These are phyloP conservation scores for Toxotes jaculatrix DNA, from an alignment of 2,113 vertebrate species.

Conservation along the genomic window DNA sequence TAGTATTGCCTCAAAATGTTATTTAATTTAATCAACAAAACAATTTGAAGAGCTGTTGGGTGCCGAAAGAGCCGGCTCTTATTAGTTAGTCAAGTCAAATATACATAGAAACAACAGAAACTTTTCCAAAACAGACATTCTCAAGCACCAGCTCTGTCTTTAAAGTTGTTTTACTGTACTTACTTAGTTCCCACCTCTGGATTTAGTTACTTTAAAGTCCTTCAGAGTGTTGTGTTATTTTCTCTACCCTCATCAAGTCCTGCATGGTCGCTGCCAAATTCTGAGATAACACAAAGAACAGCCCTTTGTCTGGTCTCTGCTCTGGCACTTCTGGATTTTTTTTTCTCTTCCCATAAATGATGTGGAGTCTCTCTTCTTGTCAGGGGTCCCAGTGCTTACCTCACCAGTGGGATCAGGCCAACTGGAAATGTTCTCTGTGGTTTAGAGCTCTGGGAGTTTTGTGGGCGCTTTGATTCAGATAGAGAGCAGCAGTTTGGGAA, in stretches of 20 bases:
- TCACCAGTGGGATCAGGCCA: conserved; percentile 79
- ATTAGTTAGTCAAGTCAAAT: not conserved
- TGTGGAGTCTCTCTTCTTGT: conserved; percentile 67
- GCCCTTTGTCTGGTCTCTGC: conserved; percentile 64
- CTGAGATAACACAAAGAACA: conserved; percentile 48
- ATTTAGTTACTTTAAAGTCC: not conserved
- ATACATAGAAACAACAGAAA: not conserved
- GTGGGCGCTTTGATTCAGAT: conserved; percentile 80
- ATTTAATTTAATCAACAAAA: no score
- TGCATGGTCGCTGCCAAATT: conserved; percentile 6
- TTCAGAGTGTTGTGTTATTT: conserved; percentile 14
- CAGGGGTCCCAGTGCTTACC: conserved; percentile 78
- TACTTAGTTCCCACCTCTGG: not conserved
- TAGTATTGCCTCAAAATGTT: no score
- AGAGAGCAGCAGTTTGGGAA: conserved; percentile 72
- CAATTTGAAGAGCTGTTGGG: no score
- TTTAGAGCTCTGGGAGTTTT: conserved; percentile 75
- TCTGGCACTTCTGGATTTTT: conserved; percentile 54
- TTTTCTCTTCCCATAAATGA: conserved; percentile 65
- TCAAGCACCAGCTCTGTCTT: not conserved
- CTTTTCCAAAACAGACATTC: not conserved
- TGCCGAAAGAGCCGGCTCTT: no score
- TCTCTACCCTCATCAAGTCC: not conserved
- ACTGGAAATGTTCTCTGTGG: conserved; percentile 83
- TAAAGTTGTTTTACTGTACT: not conserved